Conservation (phyloP, 2,888 invertebrate species). For the Eupithecia subfuscata region DNA sequence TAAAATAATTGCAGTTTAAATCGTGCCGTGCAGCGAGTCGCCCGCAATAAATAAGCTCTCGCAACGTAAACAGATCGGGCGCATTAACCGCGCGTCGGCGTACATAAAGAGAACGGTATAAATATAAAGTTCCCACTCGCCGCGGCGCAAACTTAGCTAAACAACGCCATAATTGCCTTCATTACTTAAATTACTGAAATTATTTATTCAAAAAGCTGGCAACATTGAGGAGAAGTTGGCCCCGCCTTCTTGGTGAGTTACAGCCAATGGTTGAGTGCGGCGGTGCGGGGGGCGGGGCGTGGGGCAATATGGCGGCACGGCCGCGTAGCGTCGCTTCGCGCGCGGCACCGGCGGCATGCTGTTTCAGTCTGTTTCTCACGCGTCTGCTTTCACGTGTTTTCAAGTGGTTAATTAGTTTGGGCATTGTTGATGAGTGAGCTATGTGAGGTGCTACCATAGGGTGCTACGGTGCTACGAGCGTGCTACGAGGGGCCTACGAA, state of each 20-base stretch:
- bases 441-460: slow-evolving; percentile 39
- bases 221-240: slow-evolving; percentile 74
- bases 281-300: slow-evolving; percentile 68
- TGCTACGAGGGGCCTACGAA: slow-evolving; percentile 41
- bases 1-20: slow-evolving; percentile 83
- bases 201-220: slow-evolving; percentile 85
- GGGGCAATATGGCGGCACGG: slow-evolving; percentile 78
- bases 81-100: slow-evolving; percentile 83
- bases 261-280: slow-evolving; percentile 64
- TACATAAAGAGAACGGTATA: slow-evolving; percentile 83
- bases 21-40: slow-evolving; percentile 76
- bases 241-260: slow-evolving; percentile 58
- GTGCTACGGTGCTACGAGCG: slow-evolving; percentile 36
- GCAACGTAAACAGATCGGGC: slow-evolving; percentile 83
- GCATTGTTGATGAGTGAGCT: slow-evolving; percentile 60
- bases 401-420: slow-evolving; percentile 62
- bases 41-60: slow-evolving; percentile 79
- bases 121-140: slow-evolving; percentile 83
- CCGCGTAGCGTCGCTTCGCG: slow-evolving; percentile 56
- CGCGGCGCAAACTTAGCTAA: slow-evolving; percentile 84
- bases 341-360: slow-evolving; percentile 55
- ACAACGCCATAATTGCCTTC: slow-evolving; percentile 85
- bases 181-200: slow-evolving; percentile 85
- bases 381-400: slow-evolving; percentile 62
- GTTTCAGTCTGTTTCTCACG: slow-evolving; percentile 66